Evolutionary conservation across 2,888 invertebrate genomes (phyloP).

Genomic region (Amphipyra berbera): DNA sequence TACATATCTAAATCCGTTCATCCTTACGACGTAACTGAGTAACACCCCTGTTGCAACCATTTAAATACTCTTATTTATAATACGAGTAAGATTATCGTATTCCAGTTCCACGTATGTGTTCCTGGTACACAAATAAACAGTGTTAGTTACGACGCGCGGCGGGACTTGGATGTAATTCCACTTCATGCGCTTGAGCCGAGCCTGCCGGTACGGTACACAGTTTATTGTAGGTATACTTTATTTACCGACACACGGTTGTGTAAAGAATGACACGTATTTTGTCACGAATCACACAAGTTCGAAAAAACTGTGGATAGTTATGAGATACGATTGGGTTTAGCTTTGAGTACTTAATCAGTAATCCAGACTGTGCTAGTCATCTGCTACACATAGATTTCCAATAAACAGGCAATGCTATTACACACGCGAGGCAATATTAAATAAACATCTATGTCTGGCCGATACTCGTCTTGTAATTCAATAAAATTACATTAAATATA

Average conservation of each 20-base stretch:
- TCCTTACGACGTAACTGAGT: too few species aligned
- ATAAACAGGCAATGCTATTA: too few species aligned
- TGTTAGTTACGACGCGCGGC: constrained; percentile 10
- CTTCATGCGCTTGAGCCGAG: not conserved
- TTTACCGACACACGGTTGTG: constrained; percentile 2
- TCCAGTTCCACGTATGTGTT: not conserved
- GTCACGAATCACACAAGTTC: not conserved
- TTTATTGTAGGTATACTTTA: constrained; percentile 22
- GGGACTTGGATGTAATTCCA: not conserved
- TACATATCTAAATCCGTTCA: too few species aligned
- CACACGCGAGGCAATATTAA: too few species aligned
- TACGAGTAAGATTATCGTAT: too few species aligned
- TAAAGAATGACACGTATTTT: not conserved
- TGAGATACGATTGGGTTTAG: too few species aligned
- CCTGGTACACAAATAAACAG: constrained; percentile 12
- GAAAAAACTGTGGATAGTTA: too few species aligned
- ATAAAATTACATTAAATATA: not conserved
- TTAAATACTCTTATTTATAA: too few species aligned
- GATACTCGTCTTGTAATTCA: not conserved
- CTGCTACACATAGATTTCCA: too few species aligned
- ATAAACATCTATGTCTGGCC: not conserved
- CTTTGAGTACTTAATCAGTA: too few species aligned
- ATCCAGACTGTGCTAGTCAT: too few species aligned
- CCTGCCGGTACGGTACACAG: not conserved
- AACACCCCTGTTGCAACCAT: too few species aligned